Evolutionary conservation across 2,888 invertebrate genomes (phyloP), one percentile per base, ranked within the genome.

Genomic region (Serrognathus titanus): DNA sequence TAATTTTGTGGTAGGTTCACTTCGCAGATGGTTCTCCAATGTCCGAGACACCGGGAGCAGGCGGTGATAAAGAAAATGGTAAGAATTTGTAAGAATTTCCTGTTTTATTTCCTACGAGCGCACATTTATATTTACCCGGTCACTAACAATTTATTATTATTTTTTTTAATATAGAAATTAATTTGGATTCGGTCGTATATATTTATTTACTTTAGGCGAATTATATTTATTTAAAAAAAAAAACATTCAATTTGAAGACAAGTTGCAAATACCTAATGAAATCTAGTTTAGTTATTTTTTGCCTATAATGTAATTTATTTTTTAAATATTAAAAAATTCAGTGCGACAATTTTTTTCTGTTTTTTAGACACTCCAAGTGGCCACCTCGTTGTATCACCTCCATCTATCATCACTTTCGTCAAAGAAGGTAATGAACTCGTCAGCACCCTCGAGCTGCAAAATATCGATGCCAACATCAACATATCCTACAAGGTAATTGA

Each of bases 341-440:
- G 3, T 16, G 2, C 3, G 16, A 16, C 16, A 16, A 1, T 38
- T 38, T 40, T 12, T 40, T 40, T 40, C n/a, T 40, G 39, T 50
- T n/a, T 50, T 39, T 10, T 43, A 58, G 58, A 58, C 16, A 24
- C 49, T 13, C 37, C 51, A 11, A 58, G 51, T 11, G 54, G 54
- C 43, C 39, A 85, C 79, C 75, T 89, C 49, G 80, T 78, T 47
- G 77, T 88, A 24, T 81, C 80, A 24, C 92, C 92, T 1, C 83
- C 85, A 13, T 89, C 89, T 62, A 81, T 85, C 31, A 85, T 95
- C 53, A 74, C 82, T 48, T 93, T 92, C 71, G 81, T 82, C 62
- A 83, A 79, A 58, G 84, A 85, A 43, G 87, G 84, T 47, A 85
- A 83, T 58, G 92, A 91, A 69, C 75, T 87, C 31, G 80, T 83